Evolutionary conservation across 2,797 vertebrate genomes (phyloP), one percentile per base, ranked within the genome.

Genomic region (Anolis apletophallus): DNA sequence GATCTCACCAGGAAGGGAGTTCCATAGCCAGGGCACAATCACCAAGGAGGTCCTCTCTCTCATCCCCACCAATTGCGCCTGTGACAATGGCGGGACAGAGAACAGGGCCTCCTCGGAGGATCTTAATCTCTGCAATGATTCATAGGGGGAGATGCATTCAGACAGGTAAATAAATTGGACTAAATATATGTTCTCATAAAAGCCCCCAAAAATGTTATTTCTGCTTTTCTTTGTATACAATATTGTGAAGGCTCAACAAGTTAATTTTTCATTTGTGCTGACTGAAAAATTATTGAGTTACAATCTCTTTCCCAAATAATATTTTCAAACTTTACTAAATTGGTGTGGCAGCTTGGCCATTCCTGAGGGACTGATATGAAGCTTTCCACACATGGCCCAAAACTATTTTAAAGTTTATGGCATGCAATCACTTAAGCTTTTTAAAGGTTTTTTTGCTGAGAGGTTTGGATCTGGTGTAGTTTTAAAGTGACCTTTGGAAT

Each of bases 391-490:
- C 46, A 77, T n/a, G 0, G 10, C n/a, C 23, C 16, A 69, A 85
- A 69, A 29, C 23, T 10, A 57, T 55, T 32, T 75, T 64, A 68
- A 67, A 16, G 16, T 3, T 57, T 69, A 23, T 69, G 23, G 5
- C 69, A 19, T 19, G 5, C 19, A 54, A 29, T 13, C 57, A 59
- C 0, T 0, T 13, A 14, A 26, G 3, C 1, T 54, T 10, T 87
- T 50, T 0, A 1, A 1, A 23, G 6, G 0, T 59, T 29, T 55
- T 29, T 54, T 69, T 76, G 36, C 32, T 32, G 32, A 52, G 13
- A 4, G n/a, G 67, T 54, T 69, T 26, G 17, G 9, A 10, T 46
- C 29, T 40, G 26, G 21, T 72, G 64, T 55, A 32, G n/a, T 61
- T 61, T 34, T 46, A 54, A 68, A 80, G 61, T 11, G 26, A 59